These are phyloP conservation scores for Panorpa germanica DNA, from an alignment of 2,888 invertebrate species.

Conservation along the genomic window DNA sequence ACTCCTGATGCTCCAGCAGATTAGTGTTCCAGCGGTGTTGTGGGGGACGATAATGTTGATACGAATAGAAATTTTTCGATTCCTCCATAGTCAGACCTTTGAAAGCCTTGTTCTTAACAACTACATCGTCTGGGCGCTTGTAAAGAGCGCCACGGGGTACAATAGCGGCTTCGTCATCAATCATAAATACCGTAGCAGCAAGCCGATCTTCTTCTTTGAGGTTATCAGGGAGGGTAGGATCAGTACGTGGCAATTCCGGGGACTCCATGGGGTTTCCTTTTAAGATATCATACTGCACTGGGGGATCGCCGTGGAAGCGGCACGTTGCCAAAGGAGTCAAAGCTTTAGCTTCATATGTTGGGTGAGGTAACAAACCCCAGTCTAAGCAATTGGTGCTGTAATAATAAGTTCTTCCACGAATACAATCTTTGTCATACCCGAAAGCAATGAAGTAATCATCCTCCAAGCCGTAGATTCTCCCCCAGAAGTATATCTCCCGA, in stretches of 20 bases:
- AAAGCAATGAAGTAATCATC: conserved; percentile 71
- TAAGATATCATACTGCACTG: conserved; percentile 28
- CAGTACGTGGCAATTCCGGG: too few relatives aligned
- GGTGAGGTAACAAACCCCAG: conserved; percentile 41
- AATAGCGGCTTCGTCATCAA: conserved; percentile 54
- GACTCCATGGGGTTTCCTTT: too few relatives aligned
- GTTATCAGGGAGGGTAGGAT: conserved; percentile 23
- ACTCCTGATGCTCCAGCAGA: conserved; percentile 56
- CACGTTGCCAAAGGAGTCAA: conserved; percentile 25
- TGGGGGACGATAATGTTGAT: conserved; percentile 54
- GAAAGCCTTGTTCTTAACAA: conserved; percentile 51
- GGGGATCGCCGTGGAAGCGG: conserved; percentile 31
- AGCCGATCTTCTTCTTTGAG: conserved; percentile 67
- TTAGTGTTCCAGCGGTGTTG: conserved; percentile 56
- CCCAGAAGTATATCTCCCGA: conserved; percentile 67
- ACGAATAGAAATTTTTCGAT: conserved; percentile 49
- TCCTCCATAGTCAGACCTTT: conserved; percentile 44
- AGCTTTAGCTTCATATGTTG: conserved; percentile 25
- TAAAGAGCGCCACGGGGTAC: conserved; percentile 64
- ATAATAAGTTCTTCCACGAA: conserved; percentile 52
- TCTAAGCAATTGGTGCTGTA: conserved; percentile 55
- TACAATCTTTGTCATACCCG: conserved; percentile 54
- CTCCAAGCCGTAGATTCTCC: conserved; percentile 55
- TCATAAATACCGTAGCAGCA: conserved; percentile 46
- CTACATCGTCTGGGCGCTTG: conserved; percentile 49